phyloP scores from a whole-genome alignment of 2,113 vertebrate genomes.

The Arvicanthis niloticus region DNA sequence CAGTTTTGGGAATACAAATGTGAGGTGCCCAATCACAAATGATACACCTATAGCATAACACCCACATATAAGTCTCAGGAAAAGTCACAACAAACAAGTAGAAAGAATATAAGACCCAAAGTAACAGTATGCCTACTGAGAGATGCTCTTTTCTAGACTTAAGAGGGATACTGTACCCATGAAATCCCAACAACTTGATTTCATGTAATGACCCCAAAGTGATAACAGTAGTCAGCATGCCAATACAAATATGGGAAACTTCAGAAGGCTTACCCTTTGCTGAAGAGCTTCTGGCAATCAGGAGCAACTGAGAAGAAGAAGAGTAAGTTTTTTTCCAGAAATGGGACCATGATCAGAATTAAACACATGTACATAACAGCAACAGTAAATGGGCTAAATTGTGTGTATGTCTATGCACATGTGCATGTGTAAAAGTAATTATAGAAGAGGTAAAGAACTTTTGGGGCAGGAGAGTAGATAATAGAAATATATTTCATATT shows the following conservation, averaged over 20 bases:
- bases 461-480: background rate
- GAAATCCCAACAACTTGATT: background rate
- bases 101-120: too few relatives aligned
- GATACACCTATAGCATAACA: too few relatives aligned
- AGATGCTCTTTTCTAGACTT: background rate
- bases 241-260: background rate
- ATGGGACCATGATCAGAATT: background rate
- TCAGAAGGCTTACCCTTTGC: background rate
- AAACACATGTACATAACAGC: background rate
- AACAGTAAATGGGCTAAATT: background rate
- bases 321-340: background rate
- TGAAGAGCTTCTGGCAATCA: too few relatives aligned
- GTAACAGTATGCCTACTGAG: rapidly evolving
- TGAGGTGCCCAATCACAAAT: background rate
- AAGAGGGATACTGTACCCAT: background rate
- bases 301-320: background rate
- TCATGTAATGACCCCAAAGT: background rate
- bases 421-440: background rate
- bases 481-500: background rate
- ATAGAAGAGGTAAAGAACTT: background rate
- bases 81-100: background rate
- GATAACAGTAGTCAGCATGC: background rate
- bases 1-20: background rate
- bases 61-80: background rate
- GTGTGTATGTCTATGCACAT: background rate